Evolutionary conservation across 2,888 invertebrate species (phyloP).

Genomic region (Isoperla grammatica): DNA sequence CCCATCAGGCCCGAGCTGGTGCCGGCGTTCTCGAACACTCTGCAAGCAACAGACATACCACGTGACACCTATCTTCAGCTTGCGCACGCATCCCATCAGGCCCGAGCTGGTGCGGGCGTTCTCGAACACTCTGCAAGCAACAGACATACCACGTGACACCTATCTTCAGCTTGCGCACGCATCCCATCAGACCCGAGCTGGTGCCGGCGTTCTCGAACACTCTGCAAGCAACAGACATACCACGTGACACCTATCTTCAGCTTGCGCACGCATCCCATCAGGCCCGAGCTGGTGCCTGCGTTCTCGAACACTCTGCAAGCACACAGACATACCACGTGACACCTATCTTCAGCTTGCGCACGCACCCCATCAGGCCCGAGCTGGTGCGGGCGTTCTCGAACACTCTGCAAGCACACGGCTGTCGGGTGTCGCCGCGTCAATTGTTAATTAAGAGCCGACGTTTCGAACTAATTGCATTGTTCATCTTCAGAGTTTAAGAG

Average conservation of each 20-base stretch:
- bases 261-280: constrained; percentile 79
- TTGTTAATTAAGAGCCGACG: no score
- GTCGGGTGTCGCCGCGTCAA: no score
- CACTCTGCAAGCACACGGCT: no score
- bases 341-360: constrained; percentile 73
- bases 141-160: constrained; percentile 55
- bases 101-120: constrained; percentile 76
- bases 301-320: constrained; percentile 71
- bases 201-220: constrained; percentile 80
- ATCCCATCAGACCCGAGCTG: constrained; percentile 73
- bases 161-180: constrained; percentile 73
- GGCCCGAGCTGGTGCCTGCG: constrained; percentile 71
- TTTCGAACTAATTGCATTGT: no score
- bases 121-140: constrained; percentile 62
- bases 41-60: constrained; percentile 48
- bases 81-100: constrained; percentile 78
- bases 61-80: constrained; percentile 70
- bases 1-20: constrained; percentile 75
- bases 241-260: constrained; percentile 68
- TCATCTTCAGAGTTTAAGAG: no score
- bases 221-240: constrained; percentile 49
- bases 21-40: constrained; percentile 78
- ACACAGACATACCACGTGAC: constrained; percentile 54
- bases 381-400: constrained; percentile 77
- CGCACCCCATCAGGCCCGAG: constrained; percentile 78